Conservation (phyloP, 2,797 vertebrate species). For the Carcharodon carcharias region DNA sequence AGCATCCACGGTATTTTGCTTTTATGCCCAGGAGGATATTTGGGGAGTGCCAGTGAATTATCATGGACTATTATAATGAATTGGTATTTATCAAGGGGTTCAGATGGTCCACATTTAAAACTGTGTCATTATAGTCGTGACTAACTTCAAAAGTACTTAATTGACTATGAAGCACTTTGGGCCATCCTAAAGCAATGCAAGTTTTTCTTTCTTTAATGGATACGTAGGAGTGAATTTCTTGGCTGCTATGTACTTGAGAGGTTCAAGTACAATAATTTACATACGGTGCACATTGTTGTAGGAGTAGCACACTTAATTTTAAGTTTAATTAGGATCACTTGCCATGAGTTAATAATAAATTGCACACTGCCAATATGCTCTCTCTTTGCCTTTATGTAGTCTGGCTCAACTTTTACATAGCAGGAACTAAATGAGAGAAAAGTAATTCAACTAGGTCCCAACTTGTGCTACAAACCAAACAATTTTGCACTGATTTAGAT, state of each 20-base stretch:
- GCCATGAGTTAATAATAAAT: background rate
- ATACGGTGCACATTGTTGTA: background rate
- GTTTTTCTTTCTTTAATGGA: background rate
- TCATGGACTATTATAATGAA: background rate
- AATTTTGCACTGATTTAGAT: background rate
- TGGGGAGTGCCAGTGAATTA: background rate
- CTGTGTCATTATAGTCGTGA: background rate
- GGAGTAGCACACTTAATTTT: background rate
- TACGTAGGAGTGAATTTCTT: background rate
- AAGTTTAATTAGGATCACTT: background rate
- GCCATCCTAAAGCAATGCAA: background rate
- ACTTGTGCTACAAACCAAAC: background rate
- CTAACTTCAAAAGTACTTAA: constrained; percentile 1
- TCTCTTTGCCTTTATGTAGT: background rate
- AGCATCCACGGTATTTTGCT: background rate
- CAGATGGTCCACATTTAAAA: background rate
- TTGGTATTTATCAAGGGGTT: background rate
- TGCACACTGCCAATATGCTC: background rate
- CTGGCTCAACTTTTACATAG: background rate
- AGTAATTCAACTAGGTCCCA: background rate
- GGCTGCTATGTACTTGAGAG: background rate
- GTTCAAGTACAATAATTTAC: background rate
- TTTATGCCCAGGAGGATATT: background rate
- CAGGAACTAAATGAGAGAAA: background rate
- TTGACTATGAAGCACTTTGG: background rate